Evolutionary conservation across 2,888 invertebrate genomes (phyloP), one percentile per base, ranked within the genome.

Genomic region (Anarsia innoxiella): DNA sequence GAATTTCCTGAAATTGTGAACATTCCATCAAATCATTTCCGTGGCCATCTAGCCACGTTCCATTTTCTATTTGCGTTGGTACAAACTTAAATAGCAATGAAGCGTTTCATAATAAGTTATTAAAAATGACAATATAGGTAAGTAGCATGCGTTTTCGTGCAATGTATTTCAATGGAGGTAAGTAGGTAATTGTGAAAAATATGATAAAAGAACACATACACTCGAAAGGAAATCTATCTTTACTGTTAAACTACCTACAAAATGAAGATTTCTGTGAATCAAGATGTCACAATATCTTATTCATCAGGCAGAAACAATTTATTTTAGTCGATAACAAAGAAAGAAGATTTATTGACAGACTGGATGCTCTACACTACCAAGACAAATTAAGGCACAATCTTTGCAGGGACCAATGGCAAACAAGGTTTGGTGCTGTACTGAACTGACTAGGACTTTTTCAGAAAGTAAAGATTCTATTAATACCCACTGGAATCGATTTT

Each of bases 161-260:
- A n/a, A n/a, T n/a, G n/a, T n/a, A n/a, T n/a, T n/a, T n/a, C n/a
- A n/a, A n/a, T n/a, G n/a, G n/a, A n/a, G n/a, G n/a, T n/a, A n/a
- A n/a, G n/a, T n/a, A n/a, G n/a, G n/a, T n/a, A n/a, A n/a, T n/a
- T n/a, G n/a, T n/a, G n/a, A n/a, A n/a, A n/a, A n/a, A 19, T 19
- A 45, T 51, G 42, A 25, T 36, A 51, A 54, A 62, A 70, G 77
- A 77, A 78, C 78, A 78, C 75, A 53, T 77, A 78, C 79, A 77
- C 78, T 76, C 73, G 48, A 25, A 55, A 51, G 55, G 50, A 46
- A 46, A 41, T 41, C 50, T 37, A 49, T 33, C 49, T 51, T 53
- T n/a, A n/a, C 49, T 49, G 49, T 39, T 51, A 50, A n/a, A 50
- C 49, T 54, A 57, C 40, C 37, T 48, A 51, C 35, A 44, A 39